phyloP scores from a whole-genome alignment of 1,140 invertebrate genomes.

The Listronotus oregonensis region DNA sequence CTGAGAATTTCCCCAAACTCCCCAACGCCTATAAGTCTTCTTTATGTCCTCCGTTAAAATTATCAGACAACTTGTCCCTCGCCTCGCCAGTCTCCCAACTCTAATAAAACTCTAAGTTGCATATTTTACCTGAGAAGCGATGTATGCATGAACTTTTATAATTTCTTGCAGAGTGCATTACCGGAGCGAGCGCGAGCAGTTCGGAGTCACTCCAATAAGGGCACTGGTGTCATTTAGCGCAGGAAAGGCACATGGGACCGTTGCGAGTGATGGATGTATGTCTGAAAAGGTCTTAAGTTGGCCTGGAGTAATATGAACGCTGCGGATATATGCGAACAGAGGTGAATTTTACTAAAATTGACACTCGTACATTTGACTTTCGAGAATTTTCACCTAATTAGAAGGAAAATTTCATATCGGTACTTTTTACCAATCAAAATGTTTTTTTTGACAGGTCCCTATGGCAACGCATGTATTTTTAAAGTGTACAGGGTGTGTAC shows the following conservation, averaged over 20 bases:
- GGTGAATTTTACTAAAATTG: no score
- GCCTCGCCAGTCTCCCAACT: neutral
- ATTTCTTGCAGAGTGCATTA: constrained; percentile 18
- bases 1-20: no score
- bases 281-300: no score
- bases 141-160: constrained; percentile 29
- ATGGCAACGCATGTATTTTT: no score
- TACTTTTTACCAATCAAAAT: no score
- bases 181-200: constrained; percentile 1
- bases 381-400: no score
- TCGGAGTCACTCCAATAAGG: neutral
- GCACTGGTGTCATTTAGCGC: constrained; percentile 6
- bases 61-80: constrained; percentile 12
- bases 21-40: constrained; percentile 1
- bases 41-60: constrained; percentile 16
- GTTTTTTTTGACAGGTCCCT: no score
- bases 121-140: constrained; percentile 10
- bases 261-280: neutral
- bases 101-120: constrained; percentile 8
- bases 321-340: no score
- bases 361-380: no score
- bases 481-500: no score
- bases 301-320: no score
- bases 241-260: constrained; percentile 3
- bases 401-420: no score